Percentiles rank a stretch among this genome's conserved stretches.
Evolutionary conservation across 1,140 invertebrate species (phyloP).

Genomic region (Thaumatotibia leucotreta): DNA sequence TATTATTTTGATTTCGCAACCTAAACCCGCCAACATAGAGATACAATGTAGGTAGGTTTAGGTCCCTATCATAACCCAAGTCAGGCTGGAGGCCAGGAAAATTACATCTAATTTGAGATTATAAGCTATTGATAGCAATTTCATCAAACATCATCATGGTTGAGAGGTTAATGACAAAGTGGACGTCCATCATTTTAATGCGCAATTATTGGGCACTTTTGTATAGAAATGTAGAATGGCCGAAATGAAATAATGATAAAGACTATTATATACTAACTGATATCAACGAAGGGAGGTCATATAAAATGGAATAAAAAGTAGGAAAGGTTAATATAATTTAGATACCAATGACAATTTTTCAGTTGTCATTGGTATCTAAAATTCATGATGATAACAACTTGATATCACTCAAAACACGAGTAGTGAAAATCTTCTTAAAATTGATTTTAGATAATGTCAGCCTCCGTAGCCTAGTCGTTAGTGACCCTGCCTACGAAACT

Average conservation of each 20-base stretch:
- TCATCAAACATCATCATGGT: conserved; percentile 6
- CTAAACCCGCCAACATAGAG: background rate
- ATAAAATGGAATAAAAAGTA: background rate
- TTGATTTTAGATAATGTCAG: too few species aligned
- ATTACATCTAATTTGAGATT: conserved; percentile 1
- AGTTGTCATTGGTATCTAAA: too few species aligned
- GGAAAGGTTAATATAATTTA: background rate
- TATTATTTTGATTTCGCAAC: too few species aligned
- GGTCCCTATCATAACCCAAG: background rate
- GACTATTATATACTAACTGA: background rate
- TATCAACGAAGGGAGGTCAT: background rate
- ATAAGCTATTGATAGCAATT: background rate
- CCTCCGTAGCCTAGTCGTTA: too few species aligned
- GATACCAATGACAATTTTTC: too few species aligned
- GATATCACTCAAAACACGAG: too few species aligned
- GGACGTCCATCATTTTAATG: background rate
- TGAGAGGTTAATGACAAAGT: conserved; percentile 12
- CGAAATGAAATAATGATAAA: background rate
- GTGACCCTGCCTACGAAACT: too few species aligned
- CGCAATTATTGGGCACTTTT: conserved; percentile 1
- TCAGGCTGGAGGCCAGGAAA: background rate
- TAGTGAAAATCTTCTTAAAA: too few species aligned
- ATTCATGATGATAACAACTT: too few species aligned
- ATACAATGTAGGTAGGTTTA: background rate
- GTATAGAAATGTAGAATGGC: background rate